A percentile compares a stretch with the other conserved stretches of the same genome.
phyloP scores from a whole-genome alignment of 2,113 vertebrate genomes.

The Tragelaphus buxtoni region DNA sequence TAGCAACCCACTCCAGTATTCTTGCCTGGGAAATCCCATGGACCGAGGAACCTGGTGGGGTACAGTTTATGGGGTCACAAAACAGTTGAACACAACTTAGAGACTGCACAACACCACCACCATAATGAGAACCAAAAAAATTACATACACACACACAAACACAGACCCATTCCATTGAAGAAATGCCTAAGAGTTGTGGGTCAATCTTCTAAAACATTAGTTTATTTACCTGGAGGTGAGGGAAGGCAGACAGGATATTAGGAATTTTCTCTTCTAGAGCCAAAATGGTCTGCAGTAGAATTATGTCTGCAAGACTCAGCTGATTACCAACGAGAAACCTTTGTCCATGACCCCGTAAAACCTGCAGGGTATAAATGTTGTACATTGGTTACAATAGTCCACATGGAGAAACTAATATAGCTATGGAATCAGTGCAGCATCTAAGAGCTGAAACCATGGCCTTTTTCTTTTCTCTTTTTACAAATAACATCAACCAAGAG shows the following conservation, averaged over 20 bases:
- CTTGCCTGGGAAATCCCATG: not conserved
- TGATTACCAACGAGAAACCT: constrained; percentile 86
- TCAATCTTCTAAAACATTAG: not conserved
- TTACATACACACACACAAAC: not conserved
- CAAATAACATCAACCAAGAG: not conserved
- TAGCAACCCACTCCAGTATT: not conserved
- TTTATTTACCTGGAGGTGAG: constrained; percentile 85
- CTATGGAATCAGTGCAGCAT: not conserved
- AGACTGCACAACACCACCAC: accelerated
- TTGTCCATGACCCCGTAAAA: constrained; percentile 74
- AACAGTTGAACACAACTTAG: not conserved
- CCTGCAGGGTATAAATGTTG: constrained; percentile 67
- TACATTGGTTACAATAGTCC: not conserved
- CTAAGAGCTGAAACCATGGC: not conserved
- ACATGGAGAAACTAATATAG: not conserved
- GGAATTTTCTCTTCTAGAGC: constrained; percentile 88
- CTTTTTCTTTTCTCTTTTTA: not conserved
- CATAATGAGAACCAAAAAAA: not conserved
- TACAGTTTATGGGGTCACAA: not conserved
- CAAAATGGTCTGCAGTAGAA: constrained; percentile 87
- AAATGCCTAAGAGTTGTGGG: not conserved
- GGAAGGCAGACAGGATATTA: constrained; percentile 83
- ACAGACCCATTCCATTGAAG: not conserved
- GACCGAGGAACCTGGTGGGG: not conserved
- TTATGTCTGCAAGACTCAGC: constrained; percentile 87